Evolutionary conservation across 1,140 invertebrate genomes (phyloP), one percentile per base, ranked within the genome.

Genomic region (Adelges cooleyi): DNA sequence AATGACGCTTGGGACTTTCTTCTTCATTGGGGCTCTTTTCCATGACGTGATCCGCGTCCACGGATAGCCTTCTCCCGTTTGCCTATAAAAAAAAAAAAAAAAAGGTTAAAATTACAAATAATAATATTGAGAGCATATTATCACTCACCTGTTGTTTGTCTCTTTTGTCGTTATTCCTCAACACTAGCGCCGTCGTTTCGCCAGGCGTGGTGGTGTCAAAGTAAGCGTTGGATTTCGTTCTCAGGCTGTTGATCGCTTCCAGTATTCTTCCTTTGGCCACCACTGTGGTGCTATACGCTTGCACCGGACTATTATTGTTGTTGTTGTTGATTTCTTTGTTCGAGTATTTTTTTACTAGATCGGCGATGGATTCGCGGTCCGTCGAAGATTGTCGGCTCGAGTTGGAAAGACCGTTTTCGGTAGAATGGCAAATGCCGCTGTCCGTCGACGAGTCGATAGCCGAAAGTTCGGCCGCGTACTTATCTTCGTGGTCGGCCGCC

Each of bases 361-460:
- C 56, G 25, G 56, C 56, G 18, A 62, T 62, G 6, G 40, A 62
- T n/a, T 62, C 56, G 27, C 56, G 56, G 23, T 62, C 56, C 2
- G 44, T 42, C 27, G 56, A 62, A 1, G 56, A 62, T 25, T 62
- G 56, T 1, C 56, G 25, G 40, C 56, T 62, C 11, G 56, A 62
- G 5, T 46, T 62, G 0, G 56, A 62, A 11, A 62, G 6, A 2
- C 56, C 56, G 42, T 48, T 62, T 33, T 70, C 68, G 17, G 62
- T 65, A 1, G 84, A 86, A 68, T 82, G 79, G 67, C 83, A 84
- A 68, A 86, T 80, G 1, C 84, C 84, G 69, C 84, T 85, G 68
- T 86, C 84, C 3, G 83, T 86, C 11, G 84, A 86, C 15, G 82
- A 82, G 71, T 85, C 82, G 67, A 83, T 80, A 74, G 62, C 25